These are phyloP conservation scores for Trachurus trachurus DNA, from an alignment of 2,797 vertebrate species.

Conservation along the genomic window DNA sequence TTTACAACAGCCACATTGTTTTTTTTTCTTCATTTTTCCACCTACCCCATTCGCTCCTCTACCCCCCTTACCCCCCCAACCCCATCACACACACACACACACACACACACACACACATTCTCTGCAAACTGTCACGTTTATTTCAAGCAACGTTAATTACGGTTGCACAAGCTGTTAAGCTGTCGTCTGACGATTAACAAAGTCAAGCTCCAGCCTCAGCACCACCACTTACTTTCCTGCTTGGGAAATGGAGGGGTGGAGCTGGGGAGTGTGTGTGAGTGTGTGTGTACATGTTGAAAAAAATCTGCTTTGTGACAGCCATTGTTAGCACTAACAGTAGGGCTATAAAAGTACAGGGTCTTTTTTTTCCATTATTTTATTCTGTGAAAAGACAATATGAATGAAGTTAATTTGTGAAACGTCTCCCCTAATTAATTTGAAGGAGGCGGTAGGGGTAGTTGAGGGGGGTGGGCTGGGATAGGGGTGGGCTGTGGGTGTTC, in stretches of 20 bases:
- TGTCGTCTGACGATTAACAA: slow-evolving; percentile 85
- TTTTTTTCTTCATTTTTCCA: slow-evolving; percentile 11
- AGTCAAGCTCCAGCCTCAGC: slow-evolving; percentile 79
- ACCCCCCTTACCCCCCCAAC: background rate
- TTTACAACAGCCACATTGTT: slow-evolving; percentile 61
- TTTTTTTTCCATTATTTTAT: slow-evolving; percentile 59
- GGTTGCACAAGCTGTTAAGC: slow-evolving; percentile 85
- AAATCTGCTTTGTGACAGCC: slow-evolving; percentile 78
- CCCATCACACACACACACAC: slow-evolving; percentile 27
- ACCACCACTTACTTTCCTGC: slow-evolving; percentile 73
- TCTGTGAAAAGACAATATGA: slow-evolving; percentile 77
- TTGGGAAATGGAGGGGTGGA: slow-evolving; percentile 73
- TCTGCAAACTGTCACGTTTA: slow-evolving; percentile 71
- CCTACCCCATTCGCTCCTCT: slow-evolving; percentile 27
- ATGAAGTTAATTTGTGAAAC: slow-evolving; percentile 81
- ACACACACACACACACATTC: slow-evolving; percentile 25
- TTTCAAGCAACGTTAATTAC: slow-evolving; percentile 85
- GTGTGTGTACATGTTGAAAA: background rate
- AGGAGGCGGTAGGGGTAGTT: background rate
- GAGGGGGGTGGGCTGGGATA: background rate
- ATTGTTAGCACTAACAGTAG: slow-evolving; percentile 78
- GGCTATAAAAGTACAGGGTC: slow-evolving; percentile 71
- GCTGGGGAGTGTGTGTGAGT: slow-evolving; percentile 31
- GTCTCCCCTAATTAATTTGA: slow-evolving; percentile 85
- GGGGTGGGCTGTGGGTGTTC: slow-evolving; percentile 26